Conservation (phyloP, 2,888 invertebrate genomes). For the Keiferia lycopersicella region DNA sequence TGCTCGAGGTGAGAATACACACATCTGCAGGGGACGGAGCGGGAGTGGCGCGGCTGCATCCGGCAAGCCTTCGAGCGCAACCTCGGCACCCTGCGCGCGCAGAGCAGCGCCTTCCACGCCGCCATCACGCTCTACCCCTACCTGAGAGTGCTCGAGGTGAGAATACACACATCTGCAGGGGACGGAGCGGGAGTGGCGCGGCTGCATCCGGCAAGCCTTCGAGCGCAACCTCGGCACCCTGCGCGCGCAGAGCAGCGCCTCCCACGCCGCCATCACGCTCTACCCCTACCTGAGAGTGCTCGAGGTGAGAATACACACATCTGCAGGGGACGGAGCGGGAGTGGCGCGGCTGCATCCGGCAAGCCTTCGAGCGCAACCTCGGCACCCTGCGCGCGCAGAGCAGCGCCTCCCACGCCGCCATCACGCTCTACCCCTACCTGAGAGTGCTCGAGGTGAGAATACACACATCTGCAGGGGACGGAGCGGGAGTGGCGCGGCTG, state of each 20-base stretch:
- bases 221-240: slow-evolving; percentile 85
- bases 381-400: slow-evolving; percentile 83
- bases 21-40: slow-evolving; percentile 83
- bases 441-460: slow-evolving; percentile 79
- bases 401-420: slow-evolving; percentile 75
- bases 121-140: slow-evolving; percentile 87
- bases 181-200: slow-evolving; percentile 85
- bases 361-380: slow-evolving; percentile 87
- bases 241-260: slow-evolving; percentile 80
- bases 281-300: slow-evolving; percentile 87
- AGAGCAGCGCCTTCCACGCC: slow-evolving; percentile 77
- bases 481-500: slow-evolving; percentile 85
- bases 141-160: slow-evolving; percentile 82
- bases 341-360: slow-evolving; percentile 84
- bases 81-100: slow-evolving; percentile 83
- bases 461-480: slow-evolving; percentile 76
- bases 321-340: slow-evolving; percentile 82
- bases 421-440: slow-evolving; percentile 87
- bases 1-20: slow-evolving; percentile 72
- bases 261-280: slow-evolving; percentile 81
- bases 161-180: slow-evolving; percentile 70
- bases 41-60: slow-evolving; percentile 84
- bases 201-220: slow-evolving; percentile 83
- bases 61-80: slow-evolving; percentile 85
- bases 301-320: slow-evolving; percentile 59